Evolutionary conservation across 2,113 vertebrate genomes (phyloP), one percentile per base, ranked within the genome.

Genomic region (Rana temporaria): DNA sequence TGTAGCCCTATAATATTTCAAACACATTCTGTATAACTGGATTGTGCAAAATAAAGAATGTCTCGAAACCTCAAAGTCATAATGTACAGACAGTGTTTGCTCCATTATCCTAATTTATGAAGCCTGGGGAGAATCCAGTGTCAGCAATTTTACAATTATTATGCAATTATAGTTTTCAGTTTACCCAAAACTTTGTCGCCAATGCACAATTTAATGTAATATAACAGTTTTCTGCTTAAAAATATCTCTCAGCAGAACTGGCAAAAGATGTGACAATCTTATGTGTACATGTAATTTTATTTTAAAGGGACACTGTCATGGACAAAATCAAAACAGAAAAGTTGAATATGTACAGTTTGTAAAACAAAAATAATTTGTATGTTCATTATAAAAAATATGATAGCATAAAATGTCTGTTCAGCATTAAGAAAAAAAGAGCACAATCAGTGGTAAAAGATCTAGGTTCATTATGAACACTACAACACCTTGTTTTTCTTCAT

Each of bases 111-210:
- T 62, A 75, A 75, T 75, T 75, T 75, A 75, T 75, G 72, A 75
- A 75, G 72, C 72, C 32, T 75, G 72, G 72, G 72, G 72, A 75
- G 72, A 75, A 75, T 75, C 72, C n/a, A 62, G 72, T 75, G 72
- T 75, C 72, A 75, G 72, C 72, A 75, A 72, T 75, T 75, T 75
- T 75, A 62, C 72, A 75, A 75, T 75, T 75, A 75, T 75, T 75
- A 38, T 75, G 56, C 72, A 75, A 75, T 75, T 75, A 75, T 75
- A 62, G 53, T 75, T 75, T 75, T 75, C 57, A 62, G 32, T 75
- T 75, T 75, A 62, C 72, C 72, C 56, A 75, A 75, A 60, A 42
- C 56, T 75, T 75, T 75, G 72, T 75, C 72, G 72, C 72, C 72
- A 75, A 34, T 42, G 32, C 38, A 75, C 72, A 75, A 75, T 75